Percentiles rank a stretch among this genome's conserved stretches.
phyloP scores from a whole-genome alignment of 2,888 invertebrate species.

The Agrotis segetum region DNA sequence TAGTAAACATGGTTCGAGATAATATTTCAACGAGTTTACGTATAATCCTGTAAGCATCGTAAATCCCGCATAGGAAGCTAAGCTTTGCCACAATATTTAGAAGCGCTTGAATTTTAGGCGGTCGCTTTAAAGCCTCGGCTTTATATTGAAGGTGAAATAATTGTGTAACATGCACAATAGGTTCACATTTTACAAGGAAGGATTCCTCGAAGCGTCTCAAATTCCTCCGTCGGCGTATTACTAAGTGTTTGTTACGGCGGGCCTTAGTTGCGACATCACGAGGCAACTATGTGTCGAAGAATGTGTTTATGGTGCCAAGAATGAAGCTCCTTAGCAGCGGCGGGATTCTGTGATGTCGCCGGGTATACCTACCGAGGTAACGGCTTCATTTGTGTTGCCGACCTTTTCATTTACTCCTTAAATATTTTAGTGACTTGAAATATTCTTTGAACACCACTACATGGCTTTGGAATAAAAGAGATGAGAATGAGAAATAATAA shows the following conservation, averaged over 20 bases:
- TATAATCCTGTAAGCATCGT: slow-evolving; percentile 80
- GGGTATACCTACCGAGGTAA: slow-evolving; percentile 64
- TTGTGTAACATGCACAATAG: slow-evolving; percentile 77
- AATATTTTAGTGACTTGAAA: slow-evolving; percentile 25
- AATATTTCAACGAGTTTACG: slow-evolving; percentile 75
- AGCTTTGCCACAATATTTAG: slow-evolving; percentile 81
- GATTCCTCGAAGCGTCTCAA: slow-evolving; percentile 83
- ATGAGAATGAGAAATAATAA: slow-evolving; percentile 25
- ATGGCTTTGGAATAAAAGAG: slow-evolving; percentile 5
- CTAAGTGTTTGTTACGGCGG: slow-evolving; percentile 82
- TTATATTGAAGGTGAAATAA: slow-evolving; percentile 82
- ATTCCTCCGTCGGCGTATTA: slow-evolving; percentile 81
- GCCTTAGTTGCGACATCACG: slow-evolving; percentile 85
- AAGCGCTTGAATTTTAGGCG: slow-evolving; percentile 75
- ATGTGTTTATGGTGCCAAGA: slow-evolving; percentile 90
- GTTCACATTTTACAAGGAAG: slow-evolving; percentile 77
- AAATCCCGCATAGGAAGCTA: slow-evolving; percentile 82
- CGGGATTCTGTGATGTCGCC: slow-evolving; percentile 65
- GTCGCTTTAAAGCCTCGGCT: slow-evolving; percentile 76
- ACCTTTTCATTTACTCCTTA: slow-evolving; percentile 36
- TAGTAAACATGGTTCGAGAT: slow-evolving; percentile 67
- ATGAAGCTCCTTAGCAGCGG: slow-evolving; percentile 84
- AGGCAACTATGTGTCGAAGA: slow-evolving; percentile 89
- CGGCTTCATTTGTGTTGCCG: slow-evolving; percentile 65
- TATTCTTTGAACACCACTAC: slow-evolving; percentile 19